phyloP scores from a whole-genome alignment of 1,140 invertebrate species.

The Penaeus chinensis region DNA sequence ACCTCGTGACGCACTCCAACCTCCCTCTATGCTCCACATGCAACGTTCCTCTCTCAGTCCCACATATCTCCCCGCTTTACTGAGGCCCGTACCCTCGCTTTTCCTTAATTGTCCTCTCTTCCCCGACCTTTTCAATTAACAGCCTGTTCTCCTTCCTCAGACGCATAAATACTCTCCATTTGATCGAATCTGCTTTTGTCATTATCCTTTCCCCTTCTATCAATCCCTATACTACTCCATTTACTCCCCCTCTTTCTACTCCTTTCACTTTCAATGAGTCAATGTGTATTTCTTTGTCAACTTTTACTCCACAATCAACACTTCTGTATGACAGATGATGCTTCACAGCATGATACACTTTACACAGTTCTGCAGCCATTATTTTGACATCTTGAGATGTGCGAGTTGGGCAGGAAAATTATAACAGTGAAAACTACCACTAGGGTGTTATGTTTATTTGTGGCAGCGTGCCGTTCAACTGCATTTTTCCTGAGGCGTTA shows the following conservation, averaged over 20 bases:
- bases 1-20: too few species aligned
- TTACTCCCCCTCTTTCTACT: background rate
- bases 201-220: background rate
- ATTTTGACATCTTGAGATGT: constrained; percentile 27
- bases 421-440: background rate
- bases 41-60: too few species aligned
- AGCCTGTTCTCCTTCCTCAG: too few species aligned
- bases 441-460: constrained; percentile 18
- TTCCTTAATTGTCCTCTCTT: too few species aligned
- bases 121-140: too few species aligned
- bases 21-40: too few species aligned
- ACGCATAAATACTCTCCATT: too few species aligned
- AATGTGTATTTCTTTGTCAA: constrained; percentile 16
- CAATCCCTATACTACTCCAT: background rate
- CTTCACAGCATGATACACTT: constrained; percentile 33
- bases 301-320: constrained; percentile 22
- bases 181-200: too few species aligned
- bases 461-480: constrained; percentile 21
- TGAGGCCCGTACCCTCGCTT: too few species aligned
- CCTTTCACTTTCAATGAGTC: background rate
- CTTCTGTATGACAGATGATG: constrained; percentile 28
- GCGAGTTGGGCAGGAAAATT: background rate
- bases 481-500: background rate
- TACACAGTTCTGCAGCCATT: constrained; percentile 12
- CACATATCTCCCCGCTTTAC: too few species aligned